Percentiles rank a stretch among this genome's conserved stretches.
Conservation (phyloP, 1,140 invertebrate species). For the Euschistus heros region DNA sequence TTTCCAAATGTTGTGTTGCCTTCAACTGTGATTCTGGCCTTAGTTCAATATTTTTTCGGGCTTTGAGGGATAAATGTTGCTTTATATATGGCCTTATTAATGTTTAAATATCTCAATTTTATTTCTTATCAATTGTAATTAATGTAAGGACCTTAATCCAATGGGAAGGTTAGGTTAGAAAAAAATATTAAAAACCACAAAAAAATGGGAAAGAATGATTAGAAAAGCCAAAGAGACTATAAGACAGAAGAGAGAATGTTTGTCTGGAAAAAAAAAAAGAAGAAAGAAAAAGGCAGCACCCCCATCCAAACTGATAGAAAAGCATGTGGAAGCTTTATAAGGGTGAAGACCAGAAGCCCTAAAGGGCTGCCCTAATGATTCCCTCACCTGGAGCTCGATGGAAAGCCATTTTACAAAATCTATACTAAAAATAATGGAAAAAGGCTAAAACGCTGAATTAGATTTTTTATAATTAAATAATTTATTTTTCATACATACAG, state of each 20-base stretch:
- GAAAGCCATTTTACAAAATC: not conserved
- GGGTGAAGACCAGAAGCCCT: not conserved
- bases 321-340: slow-evolving; percentile 8
- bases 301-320: not conserved
- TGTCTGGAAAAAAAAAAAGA: not conserved
- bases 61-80: slow-evolving; percentile 9
- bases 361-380: not conserved
- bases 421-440: slow-evolving; percentile 13
- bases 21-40: slow-evolving; percentile 15
- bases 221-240: too few relatives aligned
- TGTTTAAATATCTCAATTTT: slow-evolving; percentile 12
- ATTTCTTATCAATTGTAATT: slow-evolving; percentile 3
- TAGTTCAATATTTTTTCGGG: slow-evolving; percentile 14
- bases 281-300: not conserved
- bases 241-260: too few relatives aligned
- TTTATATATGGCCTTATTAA: slow-evolving; percentile 16
- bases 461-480: slow-evolving; percentile 19
- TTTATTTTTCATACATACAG: slow-evolving; percentile 24
- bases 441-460: slow-evolving; percentile 15
- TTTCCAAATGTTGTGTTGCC: slow-evolving; percentile 10
- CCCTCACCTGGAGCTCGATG: slow-evolving; percentile 1
- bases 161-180: not conserved
- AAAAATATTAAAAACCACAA: too few relatives aligned
- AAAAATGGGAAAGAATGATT: too few relatives aligned
- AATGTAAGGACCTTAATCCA: slow-evolving; percentile 2